phyloP scores from a whole-genome alignment of 2,113 vertebrate species.

The Platysteira castanea region DNA sequence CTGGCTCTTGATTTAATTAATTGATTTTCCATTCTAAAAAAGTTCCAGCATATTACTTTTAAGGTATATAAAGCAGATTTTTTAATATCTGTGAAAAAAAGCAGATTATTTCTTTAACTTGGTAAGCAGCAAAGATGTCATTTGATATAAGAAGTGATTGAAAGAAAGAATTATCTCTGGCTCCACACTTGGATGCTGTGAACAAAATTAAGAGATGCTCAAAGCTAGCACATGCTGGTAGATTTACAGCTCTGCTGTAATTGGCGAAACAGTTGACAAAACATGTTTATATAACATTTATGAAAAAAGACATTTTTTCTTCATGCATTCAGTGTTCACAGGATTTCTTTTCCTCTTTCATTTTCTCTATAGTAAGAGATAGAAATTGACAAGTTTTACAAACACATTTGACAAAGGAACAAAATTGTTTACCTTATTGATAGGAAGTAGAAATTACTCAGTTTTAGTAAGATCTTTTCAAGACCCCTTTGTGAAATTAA shows the following conservation, averaged over 20 bases:
- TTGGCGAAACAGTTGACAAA: constrained; percentile 7
- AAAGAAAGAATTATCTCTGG: background rate
- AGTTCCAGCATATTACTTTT: background rate
- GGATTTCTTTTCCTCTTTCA: background rate
- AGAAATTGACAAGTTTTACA: background rate
- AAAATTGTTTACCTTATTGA: background rate
- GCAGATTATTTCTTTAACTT: background rate
- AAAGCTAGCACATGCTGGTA: constrained; percentile 1
- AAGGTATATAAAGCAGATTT: background rate
- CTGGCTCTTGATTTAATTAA: background rate
- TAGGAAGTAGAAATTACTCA: background rate
- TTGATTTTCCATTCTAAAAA: background rate
- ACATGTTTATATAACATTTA: background rate
- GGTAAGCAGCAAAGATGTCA: background rate
- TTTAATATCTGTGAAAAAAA: background rate
- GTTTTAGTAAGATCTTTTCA: background rate
- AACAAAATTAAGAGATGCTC: constrained; percentile 9
- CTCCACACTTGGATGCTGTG: background rate
- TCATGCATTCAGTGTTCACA: background rate
- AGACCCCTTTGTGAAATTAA: background rate
- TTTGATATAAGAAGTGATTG: background rate
- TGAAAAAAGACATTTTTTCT: background rate
- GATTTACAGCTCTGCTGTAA: constrained; percentile 12
- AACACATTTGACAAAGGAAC: background rate
- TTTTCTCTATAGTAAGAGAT: background rate